These are phyloP conservation scores for Oxycera nigricornis DNA, from an alignment of 2,888 invertebrate species.

Conservation along the genomic window DNA sequence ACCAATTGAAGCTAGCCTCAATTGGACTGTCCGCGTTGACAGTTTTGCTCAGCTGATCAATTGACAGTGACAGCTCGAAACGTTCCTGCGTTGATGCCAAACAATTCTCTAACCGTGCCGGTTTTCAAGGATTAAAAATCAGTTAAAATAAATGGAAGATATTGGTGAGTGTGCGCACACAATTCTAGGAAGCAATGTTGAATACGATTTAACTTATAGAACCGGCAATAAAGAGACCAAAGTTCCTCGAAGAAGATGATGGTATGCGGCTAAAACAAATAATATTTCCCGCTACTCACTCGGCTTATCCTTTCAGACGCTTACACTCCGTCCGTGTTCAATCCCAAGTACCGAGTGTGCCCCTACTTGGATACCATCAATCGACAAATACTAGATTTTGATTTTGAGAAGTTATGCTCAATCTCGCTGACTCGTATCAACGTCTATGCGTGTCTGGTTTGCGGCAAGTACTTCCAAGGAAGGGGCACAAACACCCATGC, in stretches of 20 bases:
- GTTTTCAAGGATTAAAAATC: too few species aligned
- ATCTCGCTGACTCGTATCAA: conserved; percentile 97
- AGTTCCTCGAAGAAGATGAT: conserved; percentile 24
- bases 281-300: not conserved
- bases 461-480: conserved; percentile 98
- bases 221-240: conserved; percentile 28
- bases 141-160: too few species aligned
- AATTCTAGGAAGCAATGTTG: not conserved
- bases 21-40: too few species aligned
- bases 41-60: too few species aligned
- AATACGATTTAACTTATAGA: not conserved
- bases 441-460: conserved; percentile 98
- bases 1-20: too few species aligned
- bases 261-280: not conserved
- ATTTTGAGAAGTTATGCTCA: conserved; percentile 99
- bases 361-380: conserved; percentile 99
- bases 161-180: too few species aligned
- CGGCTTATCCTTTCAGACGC: conserved; percentile 35
- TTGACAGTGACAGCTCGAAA: too few species aligned
- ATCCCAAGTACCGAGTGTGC: conserved; percentile 72
- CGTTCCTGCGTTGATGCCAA: too few species aligned
- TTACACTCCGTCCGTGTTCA: conserved; percentile 61
- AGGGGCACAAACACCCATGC: conserved; percentile 98
- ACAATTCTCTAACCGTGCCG: too few species aligned
- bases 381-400: conserved; percentile 95